These are phyloP conservation scores for Cheilosia pagana DNA, from an alignment of 2,888 invertebrate species.

Conservation along the genomic window DNA sequence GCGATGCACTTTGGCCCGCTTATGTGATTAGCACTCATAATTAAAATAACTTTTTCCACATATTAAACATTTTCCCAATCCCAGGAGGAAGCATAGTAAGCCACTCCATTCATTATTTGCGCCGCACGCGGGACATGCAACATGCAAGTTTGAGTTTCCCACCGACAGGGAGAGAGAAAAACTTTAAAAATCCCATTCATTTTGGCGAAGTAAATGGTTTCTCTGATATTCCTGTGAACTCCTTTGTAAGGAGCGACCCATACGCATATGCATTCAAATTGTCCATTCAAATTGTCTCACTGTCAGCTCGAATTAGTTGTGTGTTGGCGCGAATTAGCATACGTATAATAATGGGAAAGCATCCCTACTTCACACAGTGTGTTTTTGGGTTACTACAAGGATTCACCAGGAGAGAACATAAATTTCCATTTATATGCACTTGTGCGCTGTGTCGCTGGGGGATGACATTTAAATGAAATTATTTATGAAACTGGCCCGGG, in stretches of 20 bases:
- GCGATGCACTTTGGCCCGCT: slow-evolving; percentile 39
- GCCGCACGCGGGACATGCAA: slow-evolving; percentile 18
- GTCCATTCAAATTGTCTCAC: slow-evolving; percentile 69
- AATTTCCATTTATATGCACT: slow-evolving; percentile 54
- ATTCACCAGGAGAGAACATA: slow-evolving; percentile 18
- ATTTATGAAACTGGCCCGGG: slow-evolving; percentile 56
- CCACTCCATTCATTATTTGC: slow-evolving; percentile 49
- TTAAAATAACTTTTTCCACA: slow-evolving; percentile 68
- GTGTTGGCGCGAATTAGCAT: slow-evolving; percentile 64
- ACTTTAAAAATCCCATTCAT: slow-evolving; percentile 42
- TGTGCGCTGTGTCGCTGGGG: slow-evolving; percentile 42
- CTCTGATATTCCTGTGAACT: slow-evolving; percentile 37
- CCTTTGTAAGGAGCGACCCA: slow-evolving; percentile 14
- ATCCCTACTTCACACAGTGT: slow-evolving; percentile 6
- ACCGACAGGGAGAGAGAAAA: slow-evolving; percentile 25
- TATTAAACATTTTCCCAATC: slow-evolving; percentile 60
- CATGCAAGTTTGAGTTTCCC: not conserved
- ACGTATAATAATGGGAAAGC: slow-evolving; percentile 38
- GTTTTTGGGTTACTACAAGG: slow-evolving; percentile 7
- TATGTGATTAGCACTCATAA: slow-evolving; percentile 64
- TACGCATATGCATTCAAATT: slow-evolving; percentile 24
- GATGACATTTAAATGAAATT: slow-evolving; percentile 68
- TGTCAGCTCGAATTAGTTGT: slow-evolving; percentile 70
- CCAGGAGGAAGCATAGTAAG: slow-evolving; percentile 18
- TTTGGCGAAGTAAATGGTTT: slow-evolving; percentile 44